Evolutionary conservation across 1,140 invertebrate genomes (phyloP).

Genomic region (Pentalonia nigronervosa): DNA sequence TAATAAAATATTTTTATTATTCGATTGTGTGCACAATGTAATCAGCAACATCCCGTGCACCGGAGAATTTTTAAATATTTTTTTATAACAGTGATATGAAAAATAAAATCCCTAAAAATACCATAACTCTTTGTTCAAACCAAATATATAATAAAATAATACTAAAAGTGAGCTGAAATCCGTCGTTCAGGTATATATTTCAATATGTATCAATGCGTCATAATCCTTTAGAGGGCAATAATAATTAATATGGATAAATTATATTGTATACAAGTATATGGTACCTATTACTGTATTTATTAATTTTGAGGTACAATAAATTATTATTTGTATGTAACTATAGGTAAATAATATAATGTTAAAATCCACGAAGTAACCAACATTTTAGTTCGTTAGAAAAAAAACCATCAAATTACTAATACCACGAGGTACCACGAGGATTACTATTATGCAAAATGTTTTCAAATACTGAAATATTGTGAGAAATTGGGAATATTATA

Average conservation of each 20-base stretch:
- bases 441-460: too few species aligned
- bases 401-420: background rate
- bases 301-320: background rate
- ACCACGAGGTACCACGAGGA: too few species aligned
- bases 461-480: background rate
- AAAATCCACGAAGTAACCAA: background rate
- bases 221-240: background rate
- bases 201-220: background rate
- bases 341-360: background rate
- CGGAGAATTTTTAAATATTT: background rate
- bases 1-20: background rate
- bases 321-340: background rate
- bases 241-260: slow-evolving; percentile 9
- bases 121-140: background rate
- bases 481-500: background rate
- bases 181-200: background rate
- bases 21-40: background rate
- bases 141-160: background rate
- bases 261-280: too few species aligned
- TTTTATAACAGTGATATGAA: background rate
- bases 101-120: background rate
- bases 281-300: background rate
- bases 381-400: too few species aligned
- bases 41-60: background rate
- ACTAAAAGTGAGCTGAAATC: background rate